Percentiles rank a stretch among this genome's conserved stretches.
Evolutionary conservation across 2,888 invertebrate species (phyloP).

Genomic region (Nemotelus pantherinus): DNA sequence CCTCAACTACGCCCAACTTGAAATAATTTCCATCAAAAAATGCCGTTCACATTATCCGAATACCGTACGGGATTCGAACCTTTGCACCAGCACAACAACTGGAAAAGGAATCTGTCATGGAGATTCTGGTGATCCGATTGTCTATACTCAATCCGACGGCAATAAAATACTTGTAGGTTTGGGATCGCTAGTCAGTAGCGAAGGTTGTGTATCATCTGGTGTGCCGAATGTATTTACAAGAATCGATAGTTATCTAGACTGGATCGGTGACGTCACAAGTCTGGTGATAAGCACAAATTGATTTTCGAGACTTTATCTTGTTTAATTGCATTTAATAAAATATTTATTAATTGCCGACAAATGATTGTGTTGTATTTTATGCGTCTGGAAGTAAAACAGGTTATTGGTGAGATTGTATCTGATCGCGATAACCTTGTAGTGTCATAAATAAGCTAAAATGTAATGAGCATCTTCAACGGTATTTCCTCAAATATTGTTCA

Average conservation of each 20-base stretch:
- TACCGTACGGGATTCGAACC: conserved; percentile 50
- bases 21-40: not conserved
- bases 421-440: too few relatives aligned
- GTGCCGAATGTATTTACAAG: conserved; percentile 56
- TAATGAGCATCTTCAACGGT: too few relatives aligned
- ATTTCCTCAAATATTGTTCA: too few relatives aligned
- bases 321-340: too few relatives aligned
- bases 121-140: conserved; percentile 58
- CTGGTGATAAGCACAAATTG: too few relatives aligned
- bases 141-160: conserved; percentile 49
- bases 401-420: too few relatives aligned
- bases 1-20: not conserved
- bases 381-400: too few relatives aligned
- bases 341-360: too few relatives aligned
- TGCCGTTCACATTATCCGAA: conserved; percentile 15
- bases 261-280: conserved; percentile 56
- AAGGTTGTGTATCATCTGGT: conserved; percentile 53
- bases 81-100: conserved; percentile 62
- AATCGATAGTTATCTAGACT: conserved; percentile 55
- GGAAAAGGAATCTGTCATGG: conserved; percentile 62
- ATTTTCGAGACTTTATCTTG: too few relatives aligned
- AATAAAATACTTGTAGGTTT: conserved; percentile 11
- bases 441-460: too few relatives aligned
- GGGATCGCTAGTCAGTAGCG: conserved; percentile 44
- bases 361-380: too few relatives aligned